phyloP scores from a whole-genome alignment of 2,113 vertebrate genomes.

The Cranoglanis bouderius region DNA sequence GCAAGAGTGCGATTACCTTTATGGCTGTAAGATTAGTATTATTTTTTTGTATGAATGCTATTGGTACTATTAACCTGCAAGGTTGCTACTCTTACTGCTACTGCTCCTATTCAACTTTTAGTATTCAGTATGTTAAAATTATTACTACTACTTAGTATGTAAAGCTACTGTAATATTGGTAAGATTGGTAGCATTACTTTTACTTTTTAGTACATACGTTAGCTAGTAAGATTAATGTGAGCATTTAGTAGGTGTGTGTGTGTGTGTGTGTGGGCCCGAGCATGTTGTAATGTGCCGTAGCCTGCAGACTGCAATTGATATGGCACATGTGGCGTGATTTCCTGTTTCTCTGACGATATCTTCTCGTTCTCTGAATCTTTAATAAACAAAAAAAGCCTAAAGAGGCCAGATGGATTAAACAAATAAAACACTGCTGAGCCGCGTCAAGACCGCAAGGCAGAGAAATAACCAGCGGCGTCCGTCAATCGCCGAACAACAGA shows the following conservation, averaged over 20 bases:
- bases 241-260: neutral
- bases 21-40: no score
- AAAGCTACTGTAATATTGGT: neutral
- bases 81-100: neutral
- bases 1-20: no score
- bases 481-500: conserved; percentile 1
- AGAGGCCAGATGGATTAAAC: neutral
- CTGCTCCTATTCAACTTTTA: neutral
- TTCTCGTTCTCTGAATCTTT: neutral
- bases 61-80: neutral
- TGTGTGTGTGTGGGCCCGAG: conserved; percentile 51
- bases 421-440: neutral
- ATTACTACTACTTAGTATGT: neutral
- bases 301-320: neutral
- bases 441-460: neutral
- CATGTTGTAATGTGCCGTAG: neutral
- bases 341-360: neutral
- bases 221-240: neutral
- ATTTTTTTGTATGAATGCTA: no score
- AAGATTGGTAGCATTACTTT: neutral
- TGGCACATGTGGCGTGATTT: neutral
- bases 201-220: neutral
- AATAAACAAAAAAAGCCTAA: neutral
- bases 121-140: neutral
- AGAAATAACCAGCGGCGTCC: neutral